Percentiles rank a stretch among this genome's conserved stretches.
Conservation (phyloP, 2,113 vertebrate genomes). For the Calyptommatus sinebrachiatus region DNA sequence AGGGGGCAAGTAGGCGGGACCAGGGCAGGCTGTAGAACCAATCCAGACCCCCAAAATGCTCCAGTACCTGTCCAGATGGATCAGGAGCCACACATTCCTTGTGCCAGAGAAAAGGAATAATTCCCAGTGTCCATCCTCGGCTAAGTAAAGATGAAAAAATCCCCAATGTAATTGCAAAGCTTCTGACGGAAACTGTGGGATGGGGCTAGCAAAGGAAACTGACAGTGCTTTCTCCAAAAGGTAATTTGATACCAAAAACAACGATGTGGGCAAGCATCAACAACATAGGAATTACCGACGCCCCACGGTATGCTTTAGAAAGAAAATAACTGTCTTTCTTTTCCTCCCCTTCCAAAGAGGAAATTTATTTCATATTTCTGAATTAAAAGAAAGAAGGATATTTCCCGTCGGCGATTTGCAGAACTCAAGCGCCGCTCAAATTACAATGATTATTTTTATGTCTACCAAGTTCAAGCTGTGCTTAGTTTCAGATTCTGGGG, state of each 20-base stretch:
- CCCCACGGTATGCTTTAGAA: constrained; percentile 26
- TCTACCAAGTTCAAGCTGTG: not conserved
- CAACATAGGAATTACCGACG: constrained; percentile 24
- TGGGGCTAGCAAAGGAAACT: constrained; percentile 31
- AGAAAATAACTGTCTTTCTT: constrained; percentile 45
- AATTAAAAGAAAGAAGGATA: constrained; percentile 47
- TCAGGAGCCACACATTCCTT: no score
- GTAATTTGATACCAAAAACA: constrained; percentile 52
- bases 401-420: constrained; percentile 40
- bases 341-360: not conserved
- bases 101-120: not conserved
- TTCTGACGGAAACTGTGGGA: constrained; percentile 49
- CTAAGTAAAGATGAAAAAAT: no score
- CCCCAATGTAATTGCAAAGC: constrained; percentile 23
- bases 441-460: constrained; percentile 8
- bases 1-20: no score
- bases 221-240: constrained; percentile 46
- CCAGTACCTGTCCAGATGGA: no score
- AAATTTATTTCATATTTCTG: constrained; percentile 53
- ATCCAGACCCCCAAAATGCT: no score
- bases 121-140: no score
- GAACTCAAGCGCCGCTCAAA: not conserved
- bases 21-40: no score
- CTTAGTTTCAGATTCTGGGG: not conserved
- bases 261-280: constrained; percentile 49